Base-by-base conservation (phyloP, 2,113 vertebrate species). In the Dascyllus trimaculatus region DNA sequence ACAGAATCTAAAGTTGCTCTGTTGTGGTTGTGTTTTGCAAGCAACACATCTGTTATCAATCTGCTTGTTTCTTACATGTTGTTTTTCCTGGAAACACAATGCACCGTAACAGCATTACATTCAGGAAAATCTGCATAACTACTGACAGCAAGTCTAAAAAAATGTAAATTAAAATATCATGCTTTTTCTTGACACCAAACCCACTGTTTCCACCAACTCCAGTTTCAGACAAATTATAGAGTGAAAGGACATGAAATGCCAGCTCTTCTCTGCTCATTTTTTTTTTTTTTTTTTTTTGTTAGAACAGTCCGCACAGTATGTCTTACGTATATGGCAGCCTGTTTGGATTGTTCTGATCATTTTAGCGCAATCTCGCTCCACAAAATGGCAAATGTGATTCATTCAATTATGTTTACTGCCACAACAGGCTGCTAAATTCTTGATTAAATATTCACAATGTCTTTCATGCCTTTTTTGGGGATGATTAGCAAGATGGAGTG, bases 391-490 rank as follows among this genome's bases (percentile, higher is more conserved):
- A 77, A 74, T 51, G 56, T 71, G 78, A 80, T 80, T 77, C 62
- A 85, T 56, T 74, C 75, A 81, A n/a, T 78, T 75, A 71, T 49
- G 29, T 90, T 84, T 75, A 82, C 54, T 22, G 49, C 68, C 82
- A 86, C 61, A 45, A 35, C 10, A 26, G 46, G 60, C 69, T 48
- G 72, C 63, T 69, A 65, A 88, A 89, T 71, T 68, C 18, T 68
- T 81, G 69, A 84, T 88, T 83, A 88, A 88, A 91, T 81, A 91
- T 92, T 90, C 75, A 74, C 69, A 56, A 70, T 77, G 48, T 57
- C 49, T 84, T 70, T 29, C 46, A 53, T 88, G 71, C 72, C 35
- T 69, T 61, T 75, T 64, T 68, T 67, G n/a, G 6, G 11, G 53
- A 75, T 78, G 62, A 90, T 90, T 86, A 91, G 82, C 38, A 11